phyloP scores from a whole-genome alignment of 2,113 vertebrate genomes.

The Corythoichthys haematopterus region DNA sequence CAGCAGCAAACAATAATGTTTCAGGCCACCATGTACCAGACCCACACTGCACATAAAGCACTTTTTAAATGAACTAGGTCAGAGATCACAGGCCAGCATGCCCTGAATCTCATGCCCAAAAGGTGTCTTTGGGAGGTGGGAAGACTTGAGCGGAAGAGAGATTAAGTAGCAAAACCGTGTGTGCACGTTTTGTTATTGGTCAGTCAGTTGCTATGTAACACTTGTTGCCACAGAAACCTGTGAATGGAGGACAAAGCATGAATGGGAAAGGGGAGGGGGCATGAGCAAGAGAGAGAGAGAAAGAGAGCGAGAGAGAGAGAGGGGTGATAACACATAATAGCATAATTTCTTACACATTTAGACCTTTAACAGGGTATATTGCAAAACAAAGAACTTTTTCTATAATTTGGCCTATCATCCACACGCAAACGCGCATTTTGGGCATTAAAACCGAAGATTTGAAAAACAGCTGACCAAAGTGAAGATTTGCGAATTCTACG shows the following conservation, averaged over 20 bases:
- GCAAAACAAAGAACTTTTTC: too few species aligned
- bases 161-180: slow-evolving; percentile 13
- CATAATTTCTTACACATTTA: too few species aligned
- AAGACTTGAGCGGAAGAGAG: slow-evolving; percentile 6
- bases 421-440: too few species aligned
- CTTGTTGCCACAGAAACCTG: slow-evolving; percentile 69
- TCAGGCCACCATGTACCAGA: too few species aligned
- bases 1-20: too few species aligned
- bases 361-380: too few species aligned
- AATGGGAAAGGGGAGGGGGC: slow-evolving; percentile 24
- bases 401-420: too few species aligned
- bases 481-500: too few species aligned
- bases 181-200: slow-evolving; percentile 39
- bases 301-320: slow-evolving; percentile 3
- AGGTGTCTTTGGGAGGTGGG: background rate
- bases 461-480: too few species aligned
- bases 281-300: background rate
- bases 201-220: slow-evolving; percentile 60
- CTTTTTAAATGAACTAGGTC: background rate
- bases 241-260: slow-evolving; percentile 61
- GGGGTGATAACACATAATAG: background rate
- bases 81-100: background rate
- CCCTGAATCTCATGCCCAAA: background rate
- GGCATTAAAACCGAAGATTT: too few species aligned
- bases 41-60: background rate